phyloP scores from a whole-genome alignment of 2,113 vertebrate species.

The Cephalopterus ornatus region DNA sequence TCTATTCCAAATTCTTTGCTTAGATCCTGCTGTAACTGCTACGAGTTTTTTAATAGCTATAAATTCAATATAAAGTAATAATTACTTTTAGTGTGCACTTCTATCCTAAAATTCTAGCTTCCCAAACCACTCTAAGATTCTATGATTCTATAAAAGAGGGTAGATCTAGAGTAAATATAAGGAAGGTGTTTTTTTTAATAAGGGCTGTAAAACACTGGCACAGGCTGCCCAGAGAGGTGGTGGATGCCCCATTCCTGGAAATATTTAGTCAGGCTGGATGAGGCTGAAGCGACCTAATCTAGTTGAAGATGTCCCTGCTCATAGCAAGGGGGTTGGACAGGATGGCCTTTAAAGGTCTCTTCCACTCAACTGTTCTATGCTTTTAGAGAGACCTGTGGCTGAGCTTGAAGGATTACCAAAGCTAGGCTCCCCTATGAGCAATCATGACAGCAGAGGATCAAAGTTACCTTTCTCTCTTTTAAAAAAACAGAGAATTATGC shows the following conservation, averaged over 20 bases:
- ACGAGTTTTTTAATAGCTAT: neutral
- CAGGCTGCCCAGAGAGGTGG: neutral
- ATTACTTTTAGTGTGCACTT: neutral
- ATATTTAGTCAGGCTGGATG: neutral
- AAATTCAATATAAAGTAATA: neutral
- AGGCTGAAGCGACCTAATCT: neutral
- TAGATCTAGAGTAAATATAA: neutral
- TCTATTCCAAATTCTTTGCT: neutral
- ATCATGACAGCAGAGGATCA: neutral
- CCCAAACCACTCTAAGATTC: neutral
- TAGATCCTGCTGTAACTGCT: neutral
- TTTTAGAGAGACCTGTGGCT: neutral
- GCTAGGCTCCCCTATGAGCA: neutral
- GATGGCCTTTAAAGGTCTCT: neutral
- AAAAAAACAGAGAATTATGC: neutral
- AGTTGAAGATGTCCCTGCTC: neutral
- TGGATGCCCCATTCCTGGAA: neutral
- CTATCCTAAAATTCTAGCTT: neutral
- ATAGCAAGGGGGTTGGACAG: neutral
- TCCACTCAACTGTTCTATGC: neutral
- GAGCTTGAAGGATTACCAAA: neutral
- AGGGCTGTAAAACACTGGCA: neutral
- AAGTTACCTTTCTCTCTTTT: neutral
- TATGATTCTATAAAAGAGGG: neutral
- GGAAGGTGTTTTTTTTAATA: neutral